These are phyloP conservation scores for Hucho hucho DNA, from an alignment of 2,113 vertebrate species.

Conservation along the genomic window DNA sequence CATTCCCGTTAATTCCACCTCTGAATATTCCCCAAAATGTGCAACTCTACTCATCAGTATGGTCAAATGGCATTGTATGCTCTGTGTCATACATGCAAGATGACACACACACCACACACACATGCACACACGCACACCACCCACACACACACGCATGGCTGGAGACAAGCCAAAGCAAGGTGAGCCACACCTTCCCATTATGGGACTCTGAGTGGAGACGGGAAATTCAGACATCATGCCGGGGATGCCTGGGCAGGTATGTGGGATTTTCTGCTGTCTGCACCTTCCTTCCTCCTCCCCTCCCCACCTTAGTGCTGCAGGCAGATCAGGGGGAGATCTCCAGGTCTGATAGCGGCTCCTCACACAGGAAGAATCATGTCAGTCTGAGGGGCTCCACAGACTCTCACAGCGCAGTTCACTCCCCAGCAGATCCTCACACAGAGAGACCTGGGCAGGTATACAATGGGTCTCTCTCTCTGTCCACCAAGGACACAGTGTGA, in stretches of 20 bases:
- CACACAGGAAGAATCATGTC: too few species aligned
- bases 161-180: constrained; percentile 58
- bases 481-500: not conserved
- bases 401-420: not conserved
- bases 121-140: too few species aligned
- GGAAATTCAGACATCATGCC: constrained; percentile 61
- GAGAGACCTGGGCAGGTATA: not conserved
- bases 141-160: constrained; percentile 32
- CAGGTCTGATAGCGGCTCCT: constrained; percentile 32
- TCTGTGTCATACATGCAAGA: not conserved
- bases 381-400: not conserved
- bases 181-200: constrained; percentile 54
- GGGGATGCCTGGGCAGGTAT: constrained; percentile 70
- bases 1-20: too few species aligned
- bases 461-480: not conserved
- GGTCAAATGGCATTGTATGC: too few species aligned
- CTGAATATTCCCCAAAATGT: too few species aligned
- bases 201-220: constrained; percentile 37
- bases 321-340: constrained; percentile 21
- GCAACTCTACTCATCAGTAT: too few species aligned
- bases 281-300: not conserved
- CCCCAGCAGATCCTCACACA: not conserved
- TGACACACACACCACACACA: constrained; percentile 7
- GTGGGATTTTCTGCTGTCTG: constrained; percentile 57
- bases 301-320: not conserved